Evolutionary conservation across 2,888 invertebrate genomes (phyloP), one percentile per base, ranked within the genome.

Genomic region (Pandemis heparana): DNA sequence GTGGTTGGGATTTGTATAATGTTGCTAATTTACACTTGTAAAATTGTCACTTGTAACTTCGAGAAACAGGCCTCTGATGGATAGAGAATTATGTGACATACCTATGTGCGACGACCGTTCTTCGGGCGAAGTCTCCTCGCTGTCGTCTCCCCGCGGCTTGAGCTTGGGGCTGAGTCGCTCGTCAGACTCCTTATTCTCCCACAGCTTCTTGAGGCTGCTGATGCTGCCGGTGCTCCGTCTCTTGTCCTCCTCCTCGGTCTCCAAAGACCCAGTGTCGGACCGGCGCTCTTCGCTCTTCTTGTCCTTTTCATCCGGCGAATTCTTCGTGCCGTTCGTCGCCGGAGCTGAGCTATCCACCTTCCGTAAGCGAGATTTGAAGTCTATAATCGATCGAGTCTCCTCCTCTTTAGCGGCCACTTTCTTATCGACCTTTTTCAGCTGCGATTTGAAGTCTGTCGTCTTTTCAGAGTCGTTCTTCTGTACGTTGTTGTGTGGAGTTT

Each of bases 181-280:
- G 77, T 95, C 95, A 5, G 90, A 89, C 86, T 97, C 97, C 85
- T 97, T 97, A 78, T 96, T 97, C 91, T 98, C 98, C 98, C 98
- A 98, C 77, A 98, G 93, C 89, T 98, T 98, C 89, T 98, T 98
- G 82, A 98, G 95, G 89, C 98, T 98, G 87, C 97, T 98, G 84
- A 98, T 98, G 92, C 98, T 98, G 76, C 98, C 98, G 65, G 98
- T 98, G 89, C 98, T 98, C 79, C 97, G 97, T 14, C 98, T 95
- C 88, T 98, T 98, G 86, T 98, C 97, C 68, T 98, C 97, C 16
- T 96, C 96, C 67, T 97, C 97, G 9, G 81, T 89, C 67, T 91
- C 92, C 38, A 82, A 79, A 64, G 85, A 85, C 75, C 85, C 87
- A 75, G 87, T 84, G 79, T 89, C 89, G 14, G 87, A 82, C 80